These are phyloP conservation scores for Ochotona princeps DNA, from an alignment of 2,113 vertebrate species.

Conservation along the genomic window DNA sequence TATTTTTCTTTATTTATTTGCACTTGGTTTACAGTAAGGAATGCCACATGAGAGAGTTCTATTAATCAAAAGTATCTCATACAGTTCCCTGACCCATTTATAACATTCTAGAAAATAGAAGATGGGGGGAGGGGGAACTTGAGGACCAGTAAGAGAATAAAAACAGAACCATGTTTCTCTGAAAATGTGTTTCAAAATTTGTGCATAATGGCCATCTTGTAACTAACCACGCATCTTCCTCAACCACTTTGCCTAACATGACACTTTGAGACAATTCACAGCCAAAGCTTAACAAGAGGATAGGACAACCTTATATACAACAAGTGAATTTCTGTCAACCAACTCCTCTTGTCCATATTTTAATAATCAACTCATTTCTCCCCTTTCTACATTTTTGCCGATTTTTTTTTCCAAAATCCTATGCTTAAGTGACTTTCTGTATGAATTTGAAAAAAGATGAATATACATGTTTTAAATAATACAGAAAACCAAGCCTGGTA, in stretches of 20 bases:
- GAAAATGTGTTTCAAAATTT: not conserved
- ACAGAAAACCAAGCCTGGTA: too few species aligned
- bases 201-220: not conserved
- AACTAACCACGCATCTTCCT: not conserved
- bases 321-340: not conserved
- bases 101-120: not conserved
- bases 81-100: not conserved
- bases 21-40: not conserved
- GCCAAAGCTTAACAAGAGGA: not conserved
- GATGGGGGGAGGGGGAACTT: not conserved
- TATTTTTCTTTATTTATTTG: not conserved
- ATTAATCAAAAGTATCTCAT: not conserved
- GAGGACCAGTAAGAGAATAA: not conserved
- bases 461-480: too few species aligned
- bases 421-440: not conserved
- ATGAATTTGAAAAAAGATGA: not conserved
- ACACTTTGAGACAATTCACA: not conserved
- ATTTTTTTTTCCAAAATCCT: not conserved
- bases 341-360: not conserved
- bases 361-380: not conserved
- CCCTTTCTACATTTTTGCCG: not conserved
- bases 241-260: not conserved
- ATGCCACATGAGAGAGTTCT: not conserved
- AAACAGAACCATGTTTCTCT: not conserved
- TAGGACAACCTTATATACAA: not conserved